Conservation (phyloP, 2,113 vertebrate species). For the Zosterops japonicus region DNA sequence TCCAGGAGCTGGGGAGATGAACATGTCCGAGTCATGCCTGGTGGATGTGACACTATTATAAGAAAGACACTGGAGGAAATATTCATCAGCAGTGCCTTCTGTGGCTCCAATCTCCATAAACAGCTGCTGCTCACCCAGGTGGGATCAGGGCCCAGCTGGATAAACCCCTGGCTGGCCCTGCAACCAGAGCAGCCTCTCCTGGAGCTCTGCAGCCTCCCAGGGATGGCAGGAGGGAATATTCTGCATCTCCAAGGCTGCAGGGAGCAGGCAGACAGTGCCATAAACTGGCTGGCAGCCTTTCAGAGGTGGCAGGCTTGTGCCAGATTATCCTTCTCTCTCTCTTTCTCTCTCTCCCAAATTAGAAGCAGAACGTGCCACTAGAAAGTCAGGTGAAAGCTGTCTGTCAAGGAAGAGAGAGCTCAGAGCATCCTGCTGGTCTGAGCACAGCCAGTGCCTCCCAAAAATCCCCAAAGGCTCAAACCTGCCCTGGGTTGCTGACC, state of each 20-base stretch:
- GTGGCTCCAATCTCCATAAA: not conserved
- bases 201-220: not conserved
- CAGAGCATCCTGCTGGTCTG: not conserved
- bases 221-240: not conserved
- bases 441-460: not conserved
- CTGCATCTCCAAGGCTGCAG: not conserved
- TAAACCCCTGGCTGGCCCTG: not conserved
- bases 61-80: not conserved
- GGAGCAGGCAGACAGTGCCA: conserved; percentile 9
- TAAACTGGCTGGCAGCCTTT: conserved; percentile 39
- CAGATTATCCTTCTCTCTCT: conserved; percentile 23
- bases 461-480: not conserved
- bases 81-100: conserved; percentile 12
- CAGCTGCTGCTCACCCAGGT: not conserved
- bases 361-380: conserved; percentile 62
- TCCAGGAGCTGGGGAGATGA: not conserved
- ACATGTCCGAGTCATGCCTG: not conserved
- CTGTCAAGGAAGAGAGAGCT: conserved; percentile 43
- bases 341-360: conserved; percentile 21
- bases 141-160: not conserved
- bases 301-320: conserved; percentile 41
- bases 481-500: not conserved
- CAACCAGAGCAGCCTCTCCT: not conserved
- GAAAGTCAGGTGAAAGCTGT: conserved; percentile 52
- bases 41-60: not conserved